phyloP scores from a whole-genome alignment of 2,113 vertebrate species.

The rabbit (Oryctolagus cuniculus) region DNA sequence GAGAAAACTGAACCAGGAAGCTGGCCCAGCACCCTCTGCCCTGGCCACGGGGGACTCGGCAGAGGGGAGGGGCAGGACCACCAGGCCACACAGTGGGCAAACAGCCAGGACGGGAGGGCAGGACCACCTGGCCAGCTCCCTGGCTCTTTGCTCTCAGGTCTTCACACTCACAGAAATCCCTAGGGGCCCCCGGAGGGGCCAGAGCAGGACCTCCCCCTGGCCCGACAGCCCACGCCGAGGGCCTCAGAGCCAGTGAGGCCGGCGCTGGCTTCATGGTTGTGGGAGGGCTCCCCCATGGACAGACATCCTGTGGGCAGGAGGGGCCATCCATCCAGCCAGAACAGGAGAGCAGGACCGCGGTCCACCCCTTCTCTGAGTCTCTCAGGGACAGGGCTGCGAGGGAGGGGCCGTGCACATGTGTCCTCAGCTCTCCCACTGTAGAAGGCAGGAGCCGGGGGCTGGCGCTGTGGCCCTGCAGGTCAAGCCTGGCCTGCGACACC shows the following conservation, averaged over 20 bases:
- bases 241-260: background rate
- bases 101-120: background rate
- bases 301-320: background rate
- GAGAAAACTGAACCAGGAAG: background rate
- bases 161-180: too few relatives aligned
- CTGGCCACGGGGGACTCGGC: background rate
- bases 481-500: too few relatives aligned
- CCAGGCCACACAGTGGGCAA: background rate
- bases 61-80: background rate
- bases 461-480: too few relatives aligned
- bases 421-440: background rate
- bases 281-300: accelerated
- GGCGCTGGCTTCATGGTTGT: background rate
- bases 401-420: accelerated
- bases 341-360: background rate
- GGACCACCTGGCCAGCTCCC: background rate
- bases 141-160: background rate
- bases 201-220: background rate
- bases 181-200: background rate
- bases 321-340: background rate
- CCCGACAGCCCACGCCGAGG: too few relatives aligned
- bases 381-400: background rate
- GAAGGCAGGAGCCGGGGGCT: background rate
- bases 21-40: background rate
- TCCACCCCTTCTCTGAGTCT: background rate